These are phyloP conservation scores for Thermophis baileyi DNA, from an alignment of 2,113 vertebrate species.

Conservation along the genomic window DNA sequence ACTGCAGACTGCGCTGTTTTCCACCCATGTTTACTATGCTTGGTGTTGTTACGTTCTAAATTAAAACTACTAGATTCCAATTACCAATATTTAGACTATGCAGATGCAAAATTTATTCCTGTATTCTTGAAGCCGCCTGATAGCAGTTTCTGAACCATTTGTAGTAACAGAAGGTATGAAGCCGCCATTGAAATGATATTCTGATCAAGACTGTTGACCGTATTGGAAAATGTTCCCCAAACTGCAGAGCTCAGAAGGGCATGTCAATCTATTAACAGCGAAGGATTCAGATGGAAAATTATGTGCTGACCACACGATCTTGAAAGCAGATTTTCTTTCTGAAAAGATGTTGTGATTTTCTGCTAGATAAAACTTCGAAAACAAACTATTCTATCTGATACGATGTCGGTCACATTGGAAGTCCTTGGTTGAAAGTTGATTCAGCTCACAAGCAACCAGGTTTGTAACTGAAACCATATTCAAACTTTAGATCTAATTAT, in stretches of 20 bases:
- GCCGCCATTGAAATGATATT: neutral
- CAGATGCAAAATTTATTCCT: neutral
- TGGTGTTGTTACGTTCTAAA: neutral
- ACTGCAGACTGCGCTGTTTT: too few relatives aligned
- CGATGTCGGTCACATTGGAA: neutral
- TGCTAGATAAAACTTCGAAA: neutral
- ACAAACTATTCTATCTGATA: neutral
- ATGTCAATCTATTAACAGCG: neutral
- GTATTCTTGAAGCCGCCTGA: neutral
- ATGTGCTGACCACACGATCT: neutral
- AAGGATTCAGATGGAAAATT: accelerated
- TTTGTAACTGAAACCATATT: neutral
- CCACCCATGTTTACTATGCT: neutral
- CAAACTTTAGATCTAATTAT: neutral
- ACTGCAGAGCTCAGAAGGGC: neutral
- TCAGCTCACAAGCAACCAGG: neutral
- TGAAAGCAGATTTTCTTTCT: neutral
- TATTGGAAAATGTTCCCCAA: neutral
- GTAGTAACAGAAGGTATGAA: neutral
- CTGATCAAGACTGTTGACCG: neutral
- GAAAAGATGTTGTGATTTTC: neutral
- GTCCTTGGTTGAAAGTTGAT: neutral
- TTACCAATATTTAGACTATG: too few relatives aligned
- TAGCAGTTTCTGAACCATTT: neutral
- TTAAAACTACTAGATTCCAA: neutral